Base-by-base conservation (phyloP, 1,140 invertebrate species). In the Bombus superbus region DNA sequence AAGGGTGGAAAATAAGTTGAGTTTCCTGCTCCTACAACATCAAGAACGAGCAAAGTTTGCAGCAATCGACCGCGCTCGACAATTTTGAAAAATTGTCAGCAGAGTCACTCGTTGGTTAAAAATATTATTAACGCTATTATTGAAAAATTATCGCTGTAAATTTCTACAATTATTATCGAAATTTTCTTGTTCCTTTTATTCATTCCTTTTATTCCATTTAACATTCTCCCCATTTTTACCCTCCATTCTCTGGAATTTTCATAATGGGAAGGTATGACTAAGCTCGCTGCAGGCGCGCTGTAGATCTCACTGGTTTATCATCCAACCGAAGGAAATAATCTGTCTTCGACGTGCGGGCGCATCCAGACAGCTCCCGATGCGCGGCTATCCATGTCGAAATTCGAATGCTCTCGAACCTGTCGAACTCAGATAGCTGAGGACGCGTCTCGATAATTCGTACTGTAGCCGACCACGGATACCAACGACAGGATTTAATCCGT, bases 401-500 rank as follows among this genome's bases (percentile, higher is more conserved):
- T 66, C 35, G 40, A 15, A 53, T 47, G 53, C n/a, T 77, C 66
- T 84, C 32, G 75, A 62, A 72, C 15, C 66, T 78, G 59, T 76
- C 59, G 57, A 76, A 44, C 25, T 59, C n/a, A 35, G 47, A n/a
- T 62, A 25, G 82, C 66, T 53, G 8, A 15, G 75, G 40, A 75
- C 38, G 35, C 10, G 74, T 79, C 82, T 72, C 66, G 68, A 72
- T 59, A 64, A 84, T 78, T 84, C 66, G 74, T 84, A 68, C 28
- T 22, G 62, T 35, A 53, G 2, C 62, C 44, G 18, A 76, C 35
- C 81, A 22, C 62, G 8, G 73, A 68, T 76, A 83, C 73, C 68
- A 83, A 68, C 35, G 72, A 53, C 44, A n/a, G 42, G 72, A 83
- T 68, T 83, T 83, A 83, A 76, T 76, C 72, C 76, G 42, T 53